Conservation (phyloP, 2,113 vertebrate species). For the Macroglossus sobrinus region DNA sequence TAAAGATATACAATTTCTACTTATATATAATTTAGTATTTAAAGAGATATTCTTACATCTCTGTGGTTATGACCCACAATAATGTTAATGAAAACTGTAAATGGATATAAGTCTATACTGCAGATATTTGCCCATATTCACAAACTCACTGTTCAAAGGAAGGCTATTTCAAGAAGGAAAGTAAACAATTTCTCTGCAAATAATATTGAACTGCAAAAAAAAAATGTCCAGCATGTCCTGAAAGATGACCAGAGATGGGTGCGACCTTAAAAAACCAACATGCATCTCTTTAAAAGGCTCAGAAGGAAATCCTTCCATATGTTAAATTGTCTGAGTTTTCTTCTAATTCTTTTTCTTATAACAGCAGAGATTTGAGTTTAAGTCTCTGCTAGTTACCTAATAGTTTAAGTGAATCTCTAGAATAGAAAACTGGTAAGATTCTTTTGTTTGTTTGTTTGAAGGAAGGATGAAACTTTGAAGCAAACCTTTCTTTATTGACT, state of each 20-base stretch:
- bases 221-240: neutral
- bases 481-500: neutral
- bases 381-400: neutral
- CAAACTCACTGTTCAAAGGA: neutral
- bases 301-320: neutral
- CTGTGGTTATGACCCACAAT: neutral
- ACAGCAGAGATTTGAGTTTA: conserved; percentile 27
- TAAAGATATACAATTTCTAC: conserved; percentile 8
- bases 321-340: conserved; percentile 25
- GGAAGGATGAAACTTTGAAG: neutral
- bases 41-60: neutral
- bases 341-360: neutral
- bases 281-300: neutral
- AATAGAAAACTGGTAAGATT: neutral
- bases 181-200: neutral
- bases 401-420: neutral
- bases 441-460: neutral
- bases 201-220: neutral
- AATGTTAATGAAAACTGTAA: neutral
- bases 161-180: conserved; percentile 2
- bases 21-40: conserved; percentile 7
- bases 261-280: neutral
- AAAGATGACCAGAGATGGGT: neutral
- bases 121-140: neutral
- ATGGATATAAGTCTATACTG: neutral